Percentiles rank a stretch among this genome's conserved stretches.
Evolutionary conservation across 2,113 vertebrate genomes (phyloP).

Genomic region (Pollimyrus isidori): DNA sequence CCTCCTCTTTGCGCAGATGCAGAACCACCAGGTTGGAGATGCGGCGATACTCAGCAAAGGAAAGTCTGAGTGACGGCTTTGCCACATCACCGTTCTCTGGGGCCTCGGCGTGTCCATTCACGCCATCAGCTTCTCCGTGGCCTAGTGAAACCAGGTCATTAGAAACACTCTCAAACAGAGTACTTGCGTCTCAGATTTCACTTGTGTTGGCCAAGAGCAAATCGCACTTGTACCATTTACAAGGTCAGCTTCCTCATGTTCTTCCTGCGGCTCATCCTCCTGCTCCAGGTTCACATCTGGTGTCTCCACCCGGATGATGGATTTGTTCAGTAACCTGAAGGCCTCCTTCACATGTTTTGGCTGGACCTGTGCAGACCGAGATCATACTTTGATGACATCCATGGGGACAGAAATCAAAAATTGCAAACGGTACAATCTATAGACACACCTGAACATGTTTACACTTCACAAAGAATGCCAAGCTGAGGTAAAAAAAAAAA

Average conservation of each 20-base stretch:
- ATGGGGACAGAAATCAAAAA: background rate
- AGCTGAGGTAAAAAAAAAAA: background rate
- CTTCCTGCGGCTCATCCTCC: conserved; percentile 70
- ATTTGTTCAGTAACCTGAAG: conserved; percentile 94
- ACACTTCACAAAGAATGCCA: background rate
- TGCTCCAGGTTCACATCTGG: conserved; percentile 93
- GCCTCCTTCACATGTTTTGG: conserved; percentile 98
- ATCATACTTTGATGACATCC: background rate
- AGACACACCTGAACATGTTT: background rate
- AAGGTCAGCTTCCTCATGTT: conserved; percentile 59
- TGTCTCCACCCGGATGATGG: conserved; percentile 95
- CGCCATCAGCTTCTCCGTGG: conserved; percentile 59
- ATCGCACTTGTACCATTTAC: conserved; percentile 54
- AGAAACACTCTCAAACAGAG: background rate
- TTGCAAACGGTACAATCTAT: no score
- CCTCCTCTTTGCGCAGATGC: conserved; percentile 81
- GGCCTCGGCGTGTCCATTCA: conserved; percentile 60
- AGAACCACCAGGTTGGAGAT: conserved; percentile 93
- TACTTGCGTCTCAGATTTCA: no score
- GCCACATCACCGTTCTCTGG: conserved; percentile 46
- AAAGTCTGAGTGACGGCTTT: conserved; percentile 75
- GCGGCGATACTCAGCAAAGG: conserved; percentile 81
- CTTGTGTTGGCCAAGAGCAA: background rate
- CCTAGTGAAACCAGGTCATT: conserved; percentile 49
- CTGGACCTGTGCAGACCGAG: conserved; percentile 69